phyloP scores from a whole-genome alignment of 2,888 invertebrate genomes.

The Drosophila leonis region DNA sequence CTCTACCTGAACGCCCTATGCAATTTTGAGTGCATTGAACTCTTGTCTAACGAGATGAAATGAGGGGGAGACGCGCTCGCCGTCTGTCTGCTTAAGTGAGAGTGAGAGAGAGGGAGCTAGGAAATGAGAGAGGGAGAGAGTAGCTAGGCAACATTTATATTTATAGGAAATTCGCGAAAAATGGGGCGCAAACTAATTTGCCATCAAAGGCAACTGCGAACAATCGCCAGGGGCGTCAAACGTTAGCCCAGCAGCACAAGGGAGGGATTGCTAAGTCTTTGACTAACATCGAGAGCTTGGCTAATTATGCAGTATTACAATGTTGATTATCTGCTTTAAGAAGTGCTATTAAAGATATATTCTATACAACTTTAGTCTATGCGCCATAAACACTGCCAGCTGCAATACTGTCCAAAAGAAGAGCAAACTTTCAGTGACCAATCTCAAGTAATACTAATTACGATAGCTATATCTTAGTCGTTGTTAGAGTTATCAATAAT shows the following conservation, averaged over 20 bases:
- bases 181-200: conserved; percentile 66
- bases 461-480: neutral
- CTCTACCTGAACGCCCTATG: conserved; percentile 31
- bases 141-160: conserved; percentile 35
- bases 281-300: neutral
- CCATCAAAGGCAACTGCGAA: conserved; percentile 29
- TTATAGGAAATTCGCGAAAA: conserved; percentile 52
- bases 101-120: neutral
- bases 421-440: neutral
- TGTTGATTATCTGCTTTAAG: neutral
- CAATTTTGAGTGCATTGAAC: conserved; percentile 56
- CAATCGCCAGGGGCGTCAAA: conserved; percentile 29
- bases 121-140: neutral
- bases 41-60: conserved; percentile 14
- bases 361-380: neutral
- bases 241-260: neutral
- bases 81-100: neutral
- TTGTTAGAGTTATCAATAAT: neutral
- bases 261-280: neutral
- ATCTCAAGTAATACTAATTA: neutral
- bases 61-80: conserved; percentile 13
- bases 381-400: neutral
- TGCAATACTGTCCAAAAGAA: neutral
- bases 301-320: neutral
- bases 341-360: neutral